Evolutionary conservation across 2,888 invertebrate species (phyloP).

Genomic region (Andrena trimmerana): DNA sequence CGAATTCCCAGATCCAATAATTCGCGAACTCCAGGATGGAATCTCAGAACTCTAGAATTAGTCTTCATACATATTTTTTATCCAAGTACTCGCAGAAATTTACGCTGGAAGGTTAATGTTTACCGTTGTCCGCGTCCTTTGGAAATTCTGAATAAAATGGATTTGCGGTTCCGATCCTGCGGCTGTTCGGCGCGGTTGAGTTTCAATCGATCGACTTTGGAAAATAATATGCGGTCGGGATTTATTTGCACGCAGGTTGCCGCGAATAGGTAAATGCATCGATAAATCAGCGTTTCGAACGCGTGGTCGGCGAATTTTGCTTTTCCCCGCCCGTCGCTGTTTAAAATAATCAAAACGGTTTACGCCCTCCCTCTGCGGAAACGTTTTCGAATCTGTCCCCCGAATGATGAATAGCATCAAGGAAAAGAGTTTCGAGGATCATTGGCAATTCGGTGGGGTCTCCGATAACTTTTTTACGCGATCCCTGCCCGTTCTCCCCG

Average conservation of each 20-base stretch:
- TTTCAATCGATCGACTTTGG: conserved; percentile 30
- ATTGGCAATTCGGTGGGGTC: conserved; percentile 49
- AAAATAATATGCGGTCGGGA: conserved; percentile 46
- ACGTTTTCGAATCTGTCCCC: conserved; percentile 47
- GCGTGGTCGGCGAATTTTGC: conserved; percentile 1
- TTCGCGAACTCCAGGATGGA: no score
- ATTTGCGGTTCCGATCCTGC: conserved; percentile 17
- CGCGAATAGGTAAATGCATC: conserved; percentile 12
- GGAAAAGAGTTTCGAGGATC: conserved; percentile 51
- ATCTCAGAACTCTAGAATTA: no score
- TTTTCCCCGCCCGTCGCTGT: not conserved
- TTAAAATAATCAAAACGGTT: conserved; percentile 31
- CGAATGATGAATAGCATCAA: conserved; percentile 53
- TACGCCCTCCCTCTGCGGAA: not conserved
- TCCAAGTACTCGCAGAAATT: not conserved
- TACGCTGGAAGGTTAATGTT: not conserved
- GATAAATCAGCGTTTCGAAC: conserved; percentile 37
- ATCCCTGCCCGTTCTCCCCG: conserved; percentile 29
- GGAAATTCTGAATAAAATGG: conserved; percentile 37
- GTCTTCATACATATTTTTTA: not conserved
- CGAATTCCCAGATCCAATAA: no score
- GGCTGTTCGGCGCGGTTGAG: not conserved
- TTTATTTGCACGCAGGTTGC: conserved; percentile 43
- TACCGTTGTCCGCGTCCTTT: not conserved
- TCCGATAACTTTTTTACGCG: conserved; percentile 56